Evolutionary conservation across 1,140 invertebrate species (phyloP).

Genomic region (Propsilocerus akamusi): DNA sequence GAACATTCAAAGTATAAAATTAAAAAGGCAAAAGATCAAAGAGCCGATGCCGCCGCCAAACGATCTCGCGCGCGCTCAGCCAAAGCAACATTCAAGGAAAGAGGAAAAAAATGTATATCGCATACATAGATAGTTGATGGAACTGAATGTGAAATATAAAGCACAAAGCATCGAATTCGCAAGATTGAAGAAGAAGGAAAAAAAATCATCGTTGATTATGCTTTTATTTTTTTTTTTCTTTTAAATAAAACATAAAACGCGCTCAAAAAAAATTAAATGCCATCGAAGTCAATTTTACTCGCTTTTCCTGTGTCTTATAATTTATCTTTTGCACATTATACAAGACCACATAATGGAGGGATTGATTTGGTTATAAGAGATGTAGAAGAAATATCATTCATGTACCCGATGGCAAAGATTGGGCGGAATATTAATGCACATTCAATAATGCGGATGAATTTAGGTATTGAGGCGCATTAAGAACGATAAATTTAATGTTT

Average conservation of each 20-base stretch:
- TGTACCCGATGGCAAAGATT: too few species aligned
- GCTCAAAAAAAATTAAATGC: too few species aligned
- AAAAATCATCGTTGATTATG: neutral
- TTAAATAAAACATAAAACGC: too few species aligned
- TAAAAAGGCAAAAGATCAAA: neutral
- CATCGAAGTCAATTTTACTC: too few species aligned
- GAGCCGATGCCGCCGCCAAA: neutral
- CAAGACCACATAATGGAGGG: too few species aligned
- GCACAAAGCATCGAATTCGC: neutral
- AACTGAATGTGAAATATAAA: neutral
- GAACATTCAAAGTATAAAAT: neutral
- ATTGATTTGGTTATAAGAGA: too few species aligned
- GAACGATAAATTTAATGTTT: neutral
- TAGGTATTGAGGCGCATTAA: slow-evolving; percentile 2
- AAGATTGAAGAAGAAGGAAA: neutral
- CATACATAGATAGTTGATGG: neutral
- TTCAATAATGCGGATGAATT: slow-evolving; percentile 1
- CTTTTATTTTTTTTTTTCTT: too few species aligned
- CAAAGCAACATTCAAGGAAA: neutral
- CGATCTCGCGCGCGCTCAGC: too few species aligned
- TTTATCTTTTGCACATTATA: too few species aligned
- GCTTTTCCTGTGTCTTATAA: too few species aligned
- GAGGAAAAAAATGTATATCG: neutral
- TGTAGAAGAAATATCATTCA: too few species aligned
- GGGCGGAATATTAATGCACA: too few species aligned